Conservation (phyloP, 2,113 vertebrate species). For the Smithornis capensis region DNA sequence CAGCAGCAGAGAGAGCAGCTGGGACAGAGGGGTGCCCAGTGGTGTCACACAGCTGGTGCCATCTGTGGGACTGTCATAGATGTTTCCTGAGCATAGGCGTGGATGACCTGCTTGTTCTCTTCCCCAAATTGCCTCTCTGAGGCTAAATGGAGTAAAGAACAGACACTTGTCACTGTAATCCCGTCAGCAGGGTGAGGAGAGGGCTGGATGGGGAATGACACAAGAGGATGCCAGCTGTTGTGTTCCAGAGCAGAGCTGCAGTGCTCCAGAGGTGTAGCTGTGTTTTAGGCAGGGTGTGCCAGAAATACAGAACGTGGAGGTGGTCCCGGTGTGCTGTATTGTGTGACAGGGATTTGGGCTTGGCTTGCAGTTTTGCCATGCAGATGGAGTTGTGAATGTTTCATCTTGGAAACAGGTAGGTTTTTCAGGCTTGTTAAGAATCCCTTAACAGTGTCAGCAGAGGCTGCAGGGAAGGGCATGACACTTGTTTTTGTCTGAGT, state of each 20-base stretch:
- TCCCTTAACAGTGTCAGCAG: not conserved
- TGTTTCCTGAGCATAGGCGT: not conserved
- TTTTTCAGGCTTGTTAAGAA: not conserved
- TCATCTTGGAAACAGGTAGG: not conserved
- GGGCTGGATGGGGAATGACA: not conserved
- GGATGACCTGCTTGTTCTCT: not conserved
- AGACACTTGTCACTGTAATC: not conserved
- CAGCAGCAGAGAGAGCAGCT: not conserved
- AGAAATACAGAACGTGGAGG: not conserved
- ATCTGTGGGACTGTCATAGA: not conserved
- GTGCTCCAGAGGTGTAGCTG: not conserved
- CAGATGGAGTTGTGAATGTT: not conserved
- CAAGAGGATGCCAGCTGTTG: not conserved
- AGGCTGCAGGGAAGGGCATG: not conserved
- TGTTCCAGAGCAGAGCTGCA: rapidly evolving
- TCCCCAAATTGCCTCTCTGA: not conserved
- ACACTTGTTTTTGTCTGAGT: not conserved
- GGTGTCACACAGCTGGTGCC: not conserved
- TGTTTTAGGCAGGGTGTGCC: not conserved
- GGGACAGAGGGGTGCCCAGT: not conserved
- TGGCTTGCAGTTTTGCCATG: not conserved
- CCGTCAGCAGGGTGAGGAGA: not conserved
- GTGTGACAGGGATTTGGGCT: not conserved
- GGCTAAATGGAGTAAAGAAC: not conserved
- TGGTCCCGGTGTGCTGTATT: not conserved